Percentiles rank a stretch among this genome's conserved stretches.
Evolutionary conservation across 2,113 vertebrate species (phyloP).

Genomic region (Anser cygnoides): DNA sequence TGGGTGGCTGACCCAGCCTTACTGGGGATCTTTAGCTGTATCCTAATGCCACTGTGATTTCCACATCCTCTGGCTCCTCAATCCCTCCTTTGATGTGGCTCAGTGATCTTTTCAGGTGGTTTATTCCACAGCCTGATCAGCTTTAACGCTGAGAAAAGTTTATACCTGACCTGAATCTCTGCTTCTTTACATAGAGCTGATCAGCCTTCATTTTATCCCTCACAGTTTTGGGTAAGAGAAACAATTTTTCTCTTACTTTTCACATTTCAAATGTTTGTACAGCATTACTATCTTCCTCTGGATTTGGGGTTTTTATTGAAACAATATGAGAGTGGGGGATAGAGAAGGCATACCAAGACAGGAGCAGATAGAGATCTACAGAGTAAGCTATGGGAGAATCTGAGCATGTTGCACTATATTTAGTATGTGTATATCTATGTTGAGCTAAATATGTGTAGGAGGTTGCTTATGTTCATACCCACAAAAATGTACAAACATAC

Average conservation of each 20-base stretch:
- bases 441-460: background rate
- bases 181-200: constrained; percentile 15
- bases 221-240: background rate
- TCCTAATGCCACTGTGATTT: background rate
- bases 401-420: background rate
- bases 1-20: background rate
- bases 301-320: background rate
- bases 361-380: background rate
- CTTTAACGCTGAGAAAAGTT: background rate
- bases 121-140: constrained; percentile 33
- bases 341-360: background rate
- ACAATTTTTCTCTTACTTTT: background rate
- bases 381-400: background rate
- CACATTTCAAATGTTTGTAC: background rate
- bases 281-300: background rate
- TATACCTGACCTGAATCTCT: constrained; percentile 40
- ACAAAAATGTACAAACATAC: background rate
- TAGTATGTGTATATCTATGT: background rate
- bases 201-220: constrained; percentile 17
- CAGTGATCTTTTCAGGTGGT: constrained; percentile 26
- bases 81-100: constrained; percentile 21
- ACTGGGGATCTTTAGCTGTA: background rate
- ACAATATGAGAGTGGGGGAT: background rate
- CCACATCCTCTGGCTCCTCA: background rate
- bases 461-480: background rate